phyloP scores from a whole-genome alignment of 2,888 invertebrate genomes.

The Hypsopygia costalis region DNA sequence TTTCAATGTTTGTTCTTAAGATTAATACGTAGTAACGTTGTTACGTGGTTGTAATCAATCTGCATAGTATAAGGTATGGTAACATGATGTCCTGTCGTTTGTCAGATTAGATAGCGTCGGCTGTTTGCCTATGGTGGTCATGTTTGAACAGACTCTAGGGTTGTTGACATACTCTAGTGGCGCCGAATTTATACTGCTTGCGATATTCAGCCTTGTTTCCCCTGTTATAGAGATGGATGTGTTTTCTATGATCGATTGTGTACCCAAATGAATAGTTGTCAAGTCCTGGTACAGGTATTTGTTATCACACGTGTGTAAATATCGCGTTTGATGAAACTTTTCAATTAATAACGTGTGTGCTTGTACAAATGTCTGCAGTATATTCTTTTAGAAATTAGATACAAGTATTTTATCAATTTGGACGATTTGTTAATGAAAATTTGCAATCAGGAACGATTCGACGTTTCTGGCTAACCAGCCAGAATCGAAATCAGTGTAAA shows the following conservation, averaged over 20 bases:
- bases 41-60: constrained; percentile 21
- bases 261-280: constrained; percentile 10
- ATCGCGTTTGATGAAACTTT: constrained; percentile 18
- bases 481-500: no score
- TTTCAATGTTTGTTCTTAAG: neutral
- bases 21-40: no score
- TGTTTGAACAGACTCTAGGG: constrained; percentile 54
- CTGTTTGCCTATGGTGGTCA: constrained; percentile 59
- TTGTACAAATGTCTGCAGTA: neutral
- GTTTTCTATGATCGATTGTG: constrained; percentile 16
- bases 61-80: constrained; percentile 15
- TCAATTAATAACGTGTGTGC: constrained; percentile 12
- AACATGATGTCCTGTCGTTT: constrained; percentile 43
- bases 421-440: no score
- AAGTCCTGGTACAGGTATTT: constrained; percentile 32
- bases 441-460: no score
- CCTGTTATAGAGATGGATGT: constrained; percentile 10
- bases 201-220: constrained; percentile 39
- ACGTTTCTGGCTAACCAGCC: no score
- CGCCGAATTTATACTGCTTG: constrained; percentile 32
- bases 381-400: no score
- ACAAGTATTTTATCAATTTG: no score
- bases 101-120: constrained; percentile 65
- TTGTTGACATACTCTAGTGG: constrained; percentile 45
- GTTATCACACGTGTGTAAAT: constrained; percentile 26